These are phyloP conservation scores for Pollimyrus isidori DNA, from an alignment of 2,113 vertebrate species.

Conservation along the genomic window DNA sequence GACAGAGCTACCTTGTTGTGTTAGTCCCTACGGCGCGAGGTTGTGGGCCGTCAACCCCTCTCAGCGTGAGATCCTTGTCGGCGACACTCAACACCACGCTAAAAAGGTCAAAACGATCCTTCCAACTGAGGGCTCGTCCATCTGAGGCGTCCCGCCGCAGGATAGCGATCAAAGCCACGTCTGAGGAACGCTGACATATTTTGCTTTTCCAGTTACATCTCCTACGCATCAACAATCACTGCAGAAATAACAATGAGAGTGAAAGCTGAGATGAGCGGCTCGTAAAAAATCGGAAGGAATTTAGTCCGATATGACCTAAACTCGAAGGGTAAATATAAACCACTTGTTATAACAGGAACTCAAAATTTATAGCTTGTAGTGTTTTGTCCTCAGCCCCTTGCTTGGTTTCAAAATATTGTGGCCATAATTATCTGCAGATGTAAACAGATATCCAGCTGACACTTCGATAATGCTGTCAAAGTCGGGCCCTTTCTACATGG, in stretches of 20 bases:
- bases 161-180: slow-evolving; percentile 43
- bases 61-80: slow-evolving; percentile 53
- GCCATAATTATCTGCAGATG: slow-evolving; percentile 65
- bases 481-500: slow-evolving; percentile 20
- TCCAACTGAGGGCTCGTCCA: slow-evolving; percentile 37
- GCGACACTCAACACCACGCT: slow-evolving; percentile 57
- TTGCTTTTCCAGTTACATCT: slow-evolving; percentile 47
- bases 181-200: slow-evolving; percentile 46
- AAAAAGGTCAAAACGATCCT: slow-evolving; percentile 39
- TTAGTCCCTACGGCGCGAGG: slow-evolving; percentile 49
- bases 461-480: slow-evolving; percentile 33
- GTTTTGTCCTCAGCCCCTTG: slow-evolving; percentile 59
- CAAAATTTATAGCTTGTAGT: slow-evolving; percentile 67
- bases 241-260: slow-evolving; percentile 51
- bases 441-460: slow-evolving; percentile 50
- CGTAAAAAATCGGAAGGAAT: slow-evolving; percentile 44
- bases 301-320: slow-evolving; percentile 47
- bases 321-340: slow-evolving; percentile 59
- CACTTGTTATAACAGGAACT: slow-evolving; percentile 73
- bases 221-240: slow-evolving; percentile 39
- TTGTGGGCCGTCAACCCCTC: slow-evolving; percentile 50
- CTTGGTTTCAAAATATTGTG: slow-evolving; percentile 61
- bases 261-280: slow-evolving; percentile 48
- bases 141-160: slow-evolving; percentile 19
- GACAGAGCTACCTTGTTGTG: slow-evolving; percentile 55